Percentiles rank a stretch among this genome's conserved stretches.
phyloP scores from a whole-genome alignment of 2,888 invertebrate genomes.

The Diarsia rubi region DNA sequence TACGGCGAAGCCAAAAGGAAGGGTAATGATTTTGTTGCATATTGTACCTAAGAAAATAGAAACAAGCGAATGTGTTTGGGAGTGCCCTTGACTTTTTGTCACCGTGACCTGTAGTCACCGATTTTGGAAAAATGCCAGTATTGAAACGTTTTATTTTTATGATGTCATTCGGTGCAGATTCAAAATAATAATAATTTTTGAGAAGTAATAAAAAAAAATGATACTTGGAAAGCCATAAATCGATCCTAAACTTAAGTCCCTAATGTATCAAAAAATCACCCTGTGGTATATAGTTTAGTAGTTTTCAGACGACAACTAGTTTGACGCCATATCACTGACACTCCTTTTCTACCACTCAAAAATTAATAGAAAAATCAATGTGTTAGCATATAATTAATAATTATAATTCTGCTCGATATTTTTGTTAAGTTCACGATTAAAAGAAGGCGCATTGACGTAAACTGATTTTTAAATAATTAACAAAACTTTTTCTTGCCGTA shows the following conservation, averaged over 20 bases:
- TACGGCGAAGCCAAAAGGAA: too few species aligned
- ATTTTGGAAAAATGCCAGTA: neutral
- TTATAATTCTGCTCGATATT: neutral
- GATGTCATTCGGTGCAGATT: neutral
- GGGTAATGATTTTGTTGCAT: too few species aligned
- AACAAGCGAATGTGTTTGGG: neutral
- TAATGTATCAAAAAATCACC: neutral
- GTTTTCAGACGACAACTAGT: neutral
- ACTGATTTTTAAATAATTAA: conserved; percentile 16
- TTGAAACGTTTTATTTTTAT: neutral
- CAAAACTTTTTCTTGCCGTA: conserved; percentile 5
- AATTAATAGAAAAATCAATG: neutral
- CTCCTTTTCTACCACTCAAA: neutral
- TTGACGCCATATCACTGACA: neutral
- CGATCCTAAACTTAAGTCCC: neutral
- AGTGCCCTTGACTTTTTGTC: neutral
- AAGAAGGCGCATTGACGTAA: conserved; percentile 1
- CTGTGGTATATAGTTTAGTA: neutral
- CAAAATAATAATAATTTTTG: too few species aligned
- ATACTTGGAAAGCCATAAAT: neutral
- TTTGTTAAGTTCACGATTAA: conserved; percentile 1
- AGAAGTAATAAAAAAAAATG: neutral
- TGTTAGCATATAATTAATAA: too few species aligned
- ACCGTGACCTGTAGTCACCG: too few species aligned
- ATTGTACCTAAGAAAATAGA: neutral